A percentile compares a stretch with the other conserved stretches of the same genome.
Evolutionary conservation across 2,888 invertebrate genomes (phyloP).

Genomic region (Pocota personata): DNA sequence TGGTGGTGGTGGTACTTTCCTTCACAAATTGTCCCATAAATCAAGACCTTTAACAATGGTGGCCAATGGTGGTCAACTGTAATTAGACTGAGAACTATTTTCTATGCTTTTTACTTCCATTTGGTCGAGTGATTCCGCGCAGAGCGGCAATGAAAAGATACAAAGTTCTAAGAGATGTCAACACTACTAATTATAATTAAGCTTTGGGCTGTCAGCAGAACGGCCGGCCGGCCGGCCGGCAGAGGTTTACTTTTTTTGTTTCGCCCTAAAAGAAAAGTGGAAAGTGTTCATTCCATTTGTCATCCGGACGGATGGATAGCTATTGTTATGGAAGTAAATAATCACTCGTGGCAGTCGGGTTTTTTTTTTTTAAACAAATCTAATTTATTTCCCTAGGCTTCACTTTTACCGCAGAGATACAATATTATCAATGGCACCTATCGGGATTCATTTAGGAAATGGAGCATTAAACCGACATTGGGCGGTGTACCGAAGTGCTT

Average conservation of each 20-base stretch:
- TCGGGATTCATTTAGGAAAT: slow-evolving; percentile 37
- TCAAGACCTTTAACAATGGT: slow-evolving; percentile 34
- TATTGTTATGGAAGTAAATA: slow-evolving; percentile 16
- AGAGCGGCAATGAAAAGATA: not conserved
- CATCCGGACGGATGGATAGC: not conserved
- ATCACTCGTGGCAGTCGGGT: not conserved
- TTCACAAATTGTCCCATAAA: slow-evolving; percentile 42
- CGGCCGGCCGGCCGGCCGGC: not conserved
- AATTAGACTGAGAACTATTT: slow-evolving; percentile 68
- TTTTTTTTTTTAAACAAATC: not conserved
- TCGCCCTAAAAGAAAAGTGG: slow-evolving; percentile 39
- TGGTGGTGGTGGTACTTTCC: slow-evolving; percentile 45
- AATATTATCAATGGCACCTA: slow-evolving; percentile 8
- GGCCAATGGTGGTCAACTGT: slow-evolving; percentile 53
- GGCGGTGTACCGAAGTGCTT: not conserved
- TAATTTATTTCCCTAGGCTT: slow-evolving; percentile 31
- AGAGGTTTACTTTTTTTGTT: not conserved
- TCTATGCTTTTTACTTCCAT: slow-evolving; percentile 19
- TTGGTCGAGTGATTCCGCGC: slow-evolving; percentile 40
- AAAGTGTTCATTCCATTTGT: slow-evolving; percentile 49
- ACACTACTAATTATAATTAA: slow-evolving; percentile 39
- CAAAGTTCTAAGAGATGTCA: slow-evolving; percentile 39
- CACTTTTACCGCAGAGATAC: slow-evolving; percentile 36
- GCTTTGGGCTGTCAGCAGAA: slow-evolving; percentile 42
- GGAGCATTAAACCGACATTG: slow-evolving; percentile 50